Evolutionary conservation across 1,140 invertebrate species (phyloP).

Genomic region (Melitaea cinxia): DNA sequence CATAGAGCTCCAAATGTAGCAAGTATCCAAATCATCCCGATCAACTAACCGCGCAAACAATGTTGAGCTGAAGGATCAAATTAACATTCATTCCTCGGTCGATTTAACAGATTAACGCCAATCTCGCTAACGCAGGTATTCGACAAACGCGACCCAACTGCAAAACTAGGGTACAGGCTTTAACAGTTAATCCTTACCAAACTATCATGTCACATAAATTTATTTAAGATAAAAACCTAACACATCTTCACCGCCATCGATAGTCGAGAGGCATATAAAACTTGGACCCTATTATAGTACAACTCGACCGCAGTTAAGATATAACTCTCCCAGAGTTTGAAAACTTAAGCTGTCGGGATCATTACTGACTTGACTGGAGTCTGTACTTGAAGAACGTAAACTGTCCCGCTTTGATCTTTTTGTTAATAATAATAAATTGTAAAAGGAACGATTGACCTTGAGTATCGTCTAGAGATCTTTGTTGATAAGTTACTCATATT

Average conservation of each 20-base stretch:
- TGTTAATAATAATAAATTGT: conserved; percentile 70
- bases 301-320: conserved; percentile 35
- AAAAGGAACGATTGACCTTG: conserved; percentile 58
- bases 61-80: conserved; percentile 61
- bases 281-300: conserved; percentile 38
- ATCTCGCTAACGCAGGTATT: conserved; percentile 58
- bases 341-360: conserved; percentile 66
- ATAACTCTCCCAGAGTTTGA: conserved; percentile 47
- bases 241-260: conserved; percentile 38
- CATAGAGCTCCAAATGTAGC: conserved; percentile 14
- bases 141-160: conserved; percentile 51
- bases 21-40: conserved; percentile 33
- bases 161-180: conserved; percentile 50
- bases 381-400: conserved; percentile 59
- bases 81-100: conserved; percentile 68
- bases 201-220: conserved; percentile 69
- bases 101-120: conserved; percentile 69
- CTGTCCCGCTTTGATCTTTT: conserved; percentile 67
- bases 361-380: conserved; percentile 59
- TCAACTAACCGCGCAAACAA: conserved; percentile 53
- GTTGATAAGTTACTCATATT: too few relatives aligned
- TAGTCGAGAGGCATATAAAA: conserved; percentile 17
- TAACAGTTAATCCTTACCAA: conserved; percentile 63
- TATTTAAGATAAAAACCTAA: conserved; percentile 62
- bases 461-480: conserved; percentile 35